Conservation (phyloP, 2,797 vertebrate species). For the Columba guinea region DNA sequence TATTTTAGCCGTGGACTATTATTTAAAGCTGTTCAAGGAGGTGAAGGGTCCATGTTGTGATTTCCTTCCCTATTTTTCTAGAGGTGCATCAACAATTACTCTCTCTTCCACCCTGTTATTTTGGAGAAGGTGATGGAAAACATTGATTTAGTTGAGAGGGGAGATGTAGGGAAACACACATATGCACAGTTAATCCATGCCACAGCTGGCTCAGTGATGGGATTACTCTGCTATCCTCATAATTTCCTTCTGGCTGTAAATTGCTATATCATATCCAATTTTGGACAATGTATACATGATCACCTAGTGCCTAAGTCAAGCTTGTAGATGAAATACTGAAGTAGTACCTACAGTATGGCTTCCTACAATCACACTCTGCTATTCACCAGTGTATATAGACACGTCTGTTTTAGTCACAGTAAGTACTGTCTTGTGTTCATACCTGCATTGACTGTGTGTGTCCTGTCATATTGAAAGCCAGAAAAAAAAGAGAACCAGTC, state of each 20-base stretch:
- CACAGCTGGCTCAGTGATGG: background rate
- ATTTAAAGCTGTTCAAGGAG: background rate
- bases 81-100: background rate
- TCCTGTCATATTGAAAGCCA: background rate
- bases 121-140: background rate
- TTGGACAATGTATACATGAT: background rate
- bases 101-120: background rate
- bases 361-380: background rate
- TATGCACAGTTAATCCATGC: background rate
- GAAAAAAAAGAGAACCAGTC: background rate
- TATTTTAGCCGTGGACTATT: background rate
- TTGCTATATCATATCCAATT: background rate
- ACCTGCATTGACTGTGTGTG: accelerated
- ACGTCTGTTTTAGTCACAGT: background rate
- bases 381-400: background rate
- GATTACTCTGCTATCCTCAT: background rate
- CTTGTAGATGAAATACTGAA: background rate
- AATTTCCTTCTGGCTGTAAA: background rate
- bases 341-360: background rate
- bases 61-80: background rate
- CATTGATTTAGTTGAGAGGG: background rate
- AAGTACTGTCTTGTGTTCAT: background rate
- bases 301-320: background rate
- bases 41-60: background rate
- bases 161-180: background rate